Conservation (phyloP, 2,888 invertebrate genomes). For the Lepidocyrtoides sp. region DNA sequence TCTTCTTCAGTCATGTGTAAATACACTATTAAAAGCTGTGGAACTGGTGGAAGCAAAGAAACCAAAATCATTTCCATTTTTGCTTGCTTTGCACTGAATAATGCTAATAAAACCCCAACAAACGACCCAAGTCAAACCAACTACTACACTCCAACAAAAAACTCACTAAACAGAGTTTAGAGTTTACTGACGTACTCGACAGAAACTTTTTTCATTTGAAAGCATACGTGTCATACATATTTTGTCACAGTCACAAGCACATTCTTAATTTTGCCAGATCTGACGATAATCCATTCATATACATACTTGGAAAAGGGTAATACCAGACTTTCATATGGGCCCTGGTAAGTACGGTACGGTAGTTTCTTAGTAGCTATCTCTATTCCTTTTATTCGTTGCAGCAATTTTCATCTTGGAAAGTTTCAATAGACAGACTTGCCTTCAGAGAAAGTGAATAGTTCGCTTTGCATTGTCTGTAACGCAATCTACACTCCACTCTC, state of each 20-base stretch:
- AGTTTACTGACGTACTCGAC: conserved; percentile 25
- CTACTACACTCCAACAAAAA: background rate
- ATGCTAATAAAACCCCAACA: conserved; percentile 57
- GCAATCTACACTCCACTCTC: background rate
- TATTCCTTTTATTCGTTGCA: background rate
- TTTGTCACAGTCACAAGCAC: background rate
- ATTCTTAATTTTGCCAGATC: background rate
- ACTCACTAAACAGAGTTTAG: conserved; percentile 1
- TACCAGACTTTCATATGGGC: no score
- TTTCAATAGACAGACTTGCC: background rate
- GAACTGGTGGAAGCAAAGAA: conserved; percentile 34
- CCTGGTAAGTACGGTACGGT: background rate
- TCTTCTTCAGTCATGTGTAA: conserved; percentile 64
- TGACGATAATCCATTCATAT: no score
- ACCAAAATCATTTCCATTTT: conserved; percentile 63
- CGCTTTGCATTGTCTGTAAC: no score
- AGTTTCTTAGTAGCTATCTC: background rate
- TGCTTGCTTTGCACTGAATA: conserved; percentile 54
- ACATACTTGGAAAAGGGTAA: no score
- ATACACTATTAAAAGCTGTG: conserved; percentile 44
- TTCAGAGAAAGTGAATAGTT: background rate
- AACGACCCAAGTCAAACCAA: conserved; percentile 30
- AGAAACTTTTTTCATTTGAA: conserved; percentile 19
- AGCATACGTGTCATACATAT: background rate
- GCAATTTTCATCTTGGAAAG: background rate